Evolutionary conservation across 2,113 vertebrate genomes (phyloP), one percentile per base, ranked within the genome.

Genomic region (Crocuta crocuta): DNA sequence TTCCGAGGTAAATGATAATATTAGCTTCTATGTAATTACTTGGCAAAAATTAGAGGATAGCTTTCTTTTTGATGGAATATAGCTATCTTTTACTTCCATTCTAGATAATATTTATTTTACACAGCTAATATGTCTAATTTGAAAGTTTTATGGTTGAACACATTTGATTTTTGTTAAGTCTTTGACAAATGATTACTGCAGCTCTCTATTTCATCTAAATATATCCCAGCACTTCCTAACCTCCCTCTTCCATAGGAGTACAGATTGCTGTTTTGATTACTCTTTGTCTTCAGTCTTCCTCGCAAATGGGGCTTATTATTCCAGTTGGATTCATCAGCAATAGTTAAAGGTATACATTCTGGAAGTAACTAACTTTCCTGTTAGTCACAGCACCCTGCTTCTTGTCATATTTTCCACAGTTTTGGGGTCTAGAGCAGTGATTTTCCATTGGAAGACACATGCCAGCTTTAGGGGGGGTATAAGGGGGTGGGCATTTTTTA

Each of bases 51-150:
- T 96, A 76, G 24, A 95, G 3, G 31, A 35, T 53, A 74, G 4
- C 0, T 80, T 91, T 92, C 61, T 61, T 90, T 73, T 48, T 66
- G 23, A 28, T 39, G 50, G 1, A 45, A 1, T 73, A 26, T 55
- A 85, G 16, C 10, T 86, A 28, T 68, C 23, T 68, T 92, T 93
- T 95, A 76, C 68, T 94, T 76, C 26, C 26, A 79, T 82, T 76
- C 86, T 83, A 91, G 13, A 55, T 65, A 86, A 82, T 53, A 90
- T 31, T 93, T 81, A 74, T 65, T 95, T 96, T 74, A 92, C 12
- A 88, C 4, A 88, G 61, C 5, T 85, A 50, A 48, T 17, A 33
- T 63, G 17, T 85, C 31, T 91, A 70, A 93, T 86, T 68, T 76
- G 5, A 73, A 26, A 33, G 16, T 50, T 95, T 95, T 90, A 24